phyloP scores from a whole-genome alignment of 2,888 invertebrate species.

The Sycophila texana region DNA sequence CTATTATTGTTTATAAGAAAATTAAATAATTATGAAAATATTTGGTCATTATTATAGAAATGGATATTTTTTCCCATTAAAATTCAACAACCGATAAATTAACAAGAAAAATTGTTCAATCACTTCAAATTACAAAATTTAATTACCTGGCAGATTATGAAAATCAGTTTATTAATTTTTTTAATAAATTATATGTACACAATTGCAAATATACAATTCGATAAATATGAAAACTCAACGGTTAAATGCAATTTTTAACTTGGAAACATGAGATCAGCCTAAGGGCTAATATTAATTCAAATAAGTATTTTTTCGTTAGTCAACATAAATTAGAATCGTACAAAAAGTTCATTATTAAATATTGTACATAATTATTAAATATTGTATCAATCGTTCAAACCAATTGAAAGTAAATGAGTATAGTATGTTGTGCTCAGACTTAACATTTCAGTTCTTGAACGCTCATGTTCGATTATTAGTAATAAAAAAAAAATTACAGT shows the following conservation, averaged over 20 bases:
- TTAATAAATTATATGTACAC: constrained; percentile 42
- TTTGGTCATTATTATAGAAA: neutral
- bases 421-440: constrained; percentile 49
- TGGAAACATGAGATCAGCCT: constrained; percentile 52
- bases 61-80: neutral
- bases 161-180: constrained; percentile 34
- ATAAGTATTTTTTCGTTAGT: constrained; percentile 13
- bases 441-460: constrained; percentile 56
- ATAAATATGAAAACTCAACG: constrained; percentile 45
- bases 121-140: constrained; percentile 10
- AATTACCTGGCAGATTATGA: constrained; percentile 26
- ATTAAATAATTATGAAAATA: neutral
- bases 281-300: constrained; percentile 44
- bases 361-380: constrained; percentile 4
- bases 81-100: constrained; percentile 2
- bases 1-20: neutral
- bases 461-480: constrained; percentile 39
- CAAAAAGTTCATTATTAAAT: constrained; percentile 12
- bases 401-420: constrained; percentile 46
- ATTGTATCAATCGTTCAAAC: constrained; percentile 28
- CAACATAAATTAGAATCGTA: constrained; percentile 30
- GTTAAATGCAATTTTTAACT: constrained; percentile 53
- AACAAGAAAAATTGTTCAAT: constrained; percentile 15
- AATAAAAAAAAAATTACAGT: constrained; percentile 39
- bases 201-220: constrained; percentile 47